Percentiles rank a stretch among this genome's conserved stretches.
These are phyloP conservation scores for Coreoperca whiteheadi DNA, from an alignment of 2,113 vertebrate genomes.

Conservation along the genomic window DNA sequence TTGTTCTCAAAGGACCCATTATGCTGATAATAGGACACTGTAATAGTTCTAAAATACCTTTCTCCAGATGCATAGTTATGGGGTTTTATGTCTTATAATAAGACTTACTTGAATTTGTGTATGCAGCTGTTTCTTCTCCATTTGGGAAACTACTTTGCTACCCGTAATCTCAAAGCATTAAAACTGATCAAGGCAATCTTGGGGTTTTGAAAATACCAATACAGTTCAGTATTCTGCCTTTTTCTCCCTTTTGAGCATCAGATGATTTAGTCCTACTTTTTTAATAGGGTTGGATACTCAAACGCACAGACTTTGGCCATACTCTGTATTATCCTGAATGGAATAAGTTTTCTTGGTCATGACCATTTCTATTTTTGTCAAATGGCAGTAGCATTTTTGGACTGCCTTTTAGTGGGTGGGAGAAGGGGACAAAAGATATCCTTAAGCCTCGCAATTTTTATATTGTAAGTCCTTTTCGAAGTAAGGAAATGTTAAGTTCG, in stretches of 20 bases:
- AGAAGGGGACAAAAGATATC: constrained; percentile 52
- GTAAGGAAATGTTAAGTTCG: constrained; percentile 63
- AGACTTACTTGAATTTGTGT: constrained; percentile 89
- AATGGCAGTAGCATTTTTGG: constrained; percentile 62
- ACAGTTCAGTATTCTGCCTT: constrained; percentile 83
- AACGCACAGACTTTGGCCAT: constrained; percentile 67
- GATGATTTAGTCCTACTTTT: constrained; percentile 63
- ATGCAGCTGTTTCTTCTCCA: constrained; percentile 84
- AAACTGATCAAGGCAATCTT: constrained; percentile 78
- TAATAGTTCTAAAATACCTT: constrained; percentile 79
- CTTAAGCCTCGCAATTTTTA: constrained; percentile 54
- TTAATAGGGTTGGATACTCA: constrained; percentile 70
- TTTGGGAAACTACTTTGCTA: constrained; percentile 82
- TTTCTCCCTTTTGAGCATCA: constrained; percentile 48
- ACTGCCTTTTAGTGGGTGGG: constrained; percentile 70
- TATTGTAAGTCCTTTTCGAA: constrained; percentile 66
- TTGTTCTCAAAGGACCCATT: constrained; percentile 66
- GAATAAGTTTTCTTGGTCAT: constrained; percentile 71
- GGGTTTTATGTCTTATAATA: constrained; percentile 90
- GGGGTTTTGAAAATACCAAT: constrained; percentile 76
- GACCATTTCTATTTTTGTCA: constrained; percentile 75
- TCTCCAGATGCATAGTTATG: constrained; percentile 80
- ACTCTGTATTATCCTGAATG: constrained; percentile 60
- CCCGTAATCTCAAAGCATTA: constrained; percentile 76
- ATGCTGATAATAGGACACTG: constrained; percentile 85